phyloP scores from a whole-genome alignment of 2,113 vertebrate genomes.

The Nipponia nippon region DNA sequence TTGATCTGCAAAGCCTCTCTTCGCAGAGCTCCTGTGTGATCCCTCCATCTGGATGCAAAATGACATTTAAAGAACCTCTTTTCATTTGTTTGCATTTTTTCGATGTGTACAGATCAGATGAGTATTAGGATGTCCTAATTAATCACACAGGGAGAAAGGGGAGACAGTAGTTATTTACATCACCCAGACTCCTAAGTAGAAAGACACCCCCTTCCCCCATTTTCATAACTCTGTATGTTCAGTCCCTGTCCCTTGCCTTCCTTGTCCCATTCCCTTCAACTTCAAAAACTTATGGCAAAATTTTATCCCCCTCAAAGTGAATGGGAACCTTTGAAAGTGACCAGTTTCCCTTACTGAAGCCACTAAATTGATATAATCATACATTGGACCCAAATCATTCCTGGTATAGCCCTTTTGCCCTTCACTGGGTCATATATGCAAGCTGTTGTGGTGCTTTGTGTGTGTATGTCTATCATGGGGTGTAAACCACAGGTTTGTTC shows the following conservation, averaged over 20 bases:
- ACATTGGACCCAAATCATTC: background rate
- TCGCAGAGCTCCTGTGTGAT: background rate
- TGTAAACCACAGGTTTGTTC: background rate
- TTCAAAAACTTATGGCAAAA: background rate
- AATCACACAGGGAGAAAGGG: background rate
- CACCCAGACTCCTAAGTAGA: background rate
- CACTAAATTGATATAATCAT: background rate
- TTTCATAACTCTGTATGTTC: background rate
- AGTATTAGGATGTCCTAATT: background rate
- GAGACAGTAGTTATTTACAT: background rate
- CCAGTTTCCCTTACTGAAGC: background rate
- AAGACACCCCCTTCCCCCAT: background rate
- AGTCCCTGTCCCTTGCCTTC: background rate
- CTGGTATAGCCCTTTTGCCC: fast-evolving
- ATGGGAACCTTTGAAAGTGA: background rate
- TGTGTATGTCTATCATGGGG: background rate
- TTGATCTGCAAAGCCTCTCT: background rate
- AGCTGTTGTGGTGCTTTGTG: background rate
- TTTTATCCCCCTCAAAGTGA: background rate
- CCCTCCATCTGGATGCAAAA: background rate
- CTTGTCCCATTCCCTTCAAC: background rate
- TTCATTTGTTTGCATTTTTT: background rate
- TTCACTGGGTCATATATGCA: background rate
- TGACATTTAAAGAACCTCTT: background rate
- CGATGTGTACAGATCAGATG: fast-evolving